These are phyloP conservation scores for Sylvietta virens DNA, from an alignment of 2,113 vertebrate species.

Conservation along the genomic window DNA sequence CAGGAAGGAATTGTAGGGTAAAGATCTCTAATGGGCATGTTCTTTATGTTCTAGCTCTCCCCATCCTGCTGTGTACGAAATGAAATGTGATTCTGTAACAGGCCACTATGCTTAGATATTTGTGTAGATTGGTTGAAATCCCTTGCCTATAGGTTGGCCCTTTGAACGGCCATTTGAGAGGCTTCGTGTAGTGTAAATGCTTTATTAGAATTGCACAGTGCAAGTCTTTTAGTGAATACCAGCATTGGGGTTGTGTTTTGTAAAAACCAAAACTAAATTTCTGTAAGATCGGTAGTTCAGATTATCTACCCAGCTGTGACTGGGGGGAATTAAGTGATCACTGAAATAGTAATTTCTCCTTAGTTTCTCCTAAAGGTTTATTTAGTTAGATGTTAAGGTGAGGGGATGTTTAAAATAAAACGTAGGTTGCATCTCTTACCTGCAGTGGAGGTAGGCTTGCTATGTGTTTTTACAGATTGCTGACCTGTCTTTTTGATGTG, in stretches of 20 bases:
- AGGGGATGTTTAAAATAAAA: neutral
- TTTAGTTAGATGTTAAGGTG: neutral
- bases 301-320: neutral
- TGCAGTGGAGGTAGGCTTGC: neutral
- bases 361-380: neutral
- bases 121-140: neutral
- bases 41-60: neutral
- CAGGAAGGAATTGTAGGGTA: neutral
- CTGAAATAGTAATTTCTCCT: neutral
- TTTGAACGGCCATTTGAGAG: neutral
- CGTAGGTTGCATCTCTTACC: neutral
- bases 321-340: neutral
- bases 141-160: neutral
- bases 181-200: neutral
- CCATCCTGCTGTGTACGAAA: accelerated
- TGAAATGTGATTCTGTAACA: neutral
- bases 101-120: neutral
- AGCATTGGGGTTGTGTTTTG: neutral
- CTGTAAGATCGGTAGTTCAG: neutral
- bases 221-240: neutral
- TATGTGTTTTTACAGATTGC: neutral
- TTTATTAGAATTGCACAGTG: neutral
- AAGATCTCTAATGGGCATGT: accelerated
- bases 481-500: neutral
- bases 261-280: neutral